Evolutionary conservation across 35 echinoderm and acorn worm genomes (phyloP).

Genomic region (Apostichopus parvimensis): DNA sequence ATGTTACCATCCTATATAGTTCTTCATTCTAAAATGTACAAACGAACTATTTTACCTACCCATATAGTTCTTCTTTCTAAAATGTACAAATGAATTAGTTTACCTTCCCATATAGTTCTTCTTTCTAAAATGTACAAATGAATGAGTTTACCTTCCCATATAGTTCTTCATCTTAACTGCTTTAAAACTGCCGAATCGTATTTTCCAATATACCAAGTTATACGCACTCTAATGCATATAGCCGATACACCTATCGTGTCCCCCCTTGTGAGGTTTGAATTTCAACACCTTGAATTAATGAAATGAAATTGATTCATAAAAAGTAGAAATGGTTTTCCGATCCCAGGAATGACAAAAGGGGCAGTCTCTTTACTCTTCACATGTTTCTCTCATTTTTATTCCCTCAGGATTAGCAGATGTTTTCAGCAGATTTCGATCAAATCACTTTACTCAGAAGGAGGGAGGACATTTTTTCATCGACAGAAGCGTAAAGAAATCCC

Average conservation of each 20-base stretch:
- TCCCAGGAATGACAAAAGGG: not conserved
- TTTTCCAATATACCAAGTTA: not conserved
- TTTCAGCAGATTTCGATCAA: not conserved
- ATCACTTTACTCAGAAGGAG: not conserved
- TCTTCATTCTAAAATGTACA: no score
- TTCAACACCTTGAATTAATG: not conserved
- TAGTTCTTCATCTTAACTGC: no score
- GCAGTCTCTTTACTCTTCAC: not conserved
- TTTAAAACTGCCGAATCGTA: no score
- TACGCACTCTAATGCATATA: not conserved
- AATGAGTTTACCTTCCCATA: no score
- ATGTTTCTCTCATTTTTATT: slow-evolving; percentile 15
- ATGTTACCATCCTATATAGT: no score
- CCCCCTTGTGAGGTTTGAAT: not conserved
- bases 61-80: no score
- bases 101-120: no score
- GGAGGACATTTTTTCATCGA: not conserved
- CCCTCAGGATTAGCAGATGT: slow-evolving; percentile 34
- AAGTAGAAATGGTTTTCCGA: not conserved
- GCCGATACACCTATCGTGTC: no score
- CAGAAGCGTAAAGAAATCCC: no score
- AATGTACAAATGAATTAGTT: no score
- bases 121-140: no score
- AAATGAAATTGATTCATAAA: not conserved
- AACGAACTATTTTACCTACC: no score